Evolutionary conservation across 2,888 invertebrate genomes (phyloP).

Genomic region (Aphidoletes aphidimyza): DNA sequence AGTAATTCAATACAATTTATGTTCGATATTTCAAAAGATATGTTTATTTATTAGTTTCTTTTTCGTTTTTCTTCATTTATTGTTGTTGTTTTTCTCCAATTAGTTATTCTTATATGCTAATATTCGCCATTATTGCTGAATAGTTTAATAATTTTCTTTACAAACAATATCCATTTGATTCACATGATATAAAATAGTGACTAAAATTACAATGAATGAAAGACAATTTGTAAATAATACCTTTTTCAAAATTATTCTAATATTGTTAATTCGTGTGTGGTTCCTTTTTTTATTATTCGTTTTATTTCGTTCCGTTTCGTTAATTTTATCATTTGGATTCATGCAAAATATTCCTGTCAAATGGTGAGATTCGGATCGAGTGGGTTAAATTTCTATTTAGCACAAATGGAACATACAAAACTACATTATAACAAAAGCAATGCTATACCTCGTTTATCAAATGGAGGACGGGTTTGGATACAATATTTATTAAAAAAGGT

Average conservation of each 20-base stretch:
- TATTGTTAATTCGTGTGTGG: background rate
- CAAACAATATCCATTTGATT: conserved; percentile 1
- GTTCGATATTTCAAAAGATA: conserved; percentile 32
- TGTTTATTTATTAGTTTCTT: background rate
- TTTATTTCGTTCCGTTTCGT: too few species aligned
- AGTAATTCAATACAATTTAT: background rate
- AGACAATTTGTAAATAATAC: conserved; percentile 29
- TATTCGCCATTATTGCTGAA: conserved; percentile 1
- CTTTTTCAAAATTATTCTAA: conserved; percentile 13
- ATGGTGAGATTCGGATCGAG: conserved; percentile 32
- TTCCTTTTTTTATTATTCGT: too few species aligned
- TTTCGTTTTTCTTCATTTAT: background rate
- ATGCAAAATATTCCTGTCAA: too few species aligned
- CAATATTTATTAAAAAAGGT: background rate
- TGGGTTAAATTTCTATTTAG: background rate
- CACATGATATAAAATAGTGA: conserved; percentile 29
- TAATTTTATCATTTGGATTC: too few species aligned
- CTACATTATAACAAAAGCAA: background rate
- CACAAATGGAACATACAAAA: background rate
- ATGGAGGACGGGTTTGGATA: conserved; percentile 20
- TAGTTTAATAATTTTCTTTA: too few species aligned
- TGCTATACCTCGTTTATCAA: background rate
- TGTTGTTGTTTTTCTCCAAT: background rate
- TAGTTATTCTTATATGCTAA: background rate
- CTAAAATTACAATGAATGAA: conserved; percentile 8